Evolutionary conservation across 2,113 vertebrate species (phyloP).

Genomic region (Saiga tatarica): DNA sequence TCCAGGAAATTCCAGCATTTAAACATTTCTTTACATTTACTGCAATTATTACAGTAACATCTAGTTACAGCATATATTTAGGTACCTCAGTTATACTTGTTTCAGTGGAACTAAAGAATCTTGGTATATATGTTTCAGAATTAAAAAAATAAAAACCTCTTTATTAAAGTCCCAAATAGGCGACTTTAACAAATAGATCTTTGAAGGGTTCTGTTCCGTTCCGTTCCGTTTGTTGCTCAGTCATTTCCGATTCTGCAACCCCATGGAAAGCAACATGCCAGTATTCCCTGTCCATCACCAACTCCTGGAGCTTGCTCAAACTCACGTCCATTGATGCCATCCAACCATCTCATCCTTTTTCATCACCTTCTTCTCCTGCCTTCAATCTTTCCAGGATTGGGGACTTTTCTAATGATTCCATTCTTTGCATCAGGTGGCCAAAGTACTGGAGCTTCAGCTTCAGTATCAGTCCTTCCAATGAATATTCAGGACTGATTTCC

Average conservation of each 20-base stretch:
- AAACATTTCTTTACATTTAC: not conserved
- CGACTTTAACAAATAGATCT: not conserved
- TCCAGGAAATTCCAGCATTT: not conserved
- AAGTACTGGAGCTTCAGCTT: not conserved
- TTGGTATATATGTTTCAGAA: not conserved
- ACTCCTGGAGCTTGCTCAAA: not conserved
- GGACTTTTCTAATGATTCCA: not conserved
- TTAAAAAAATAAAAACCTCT: not conserved
- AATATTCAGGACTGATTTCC: not conserved
- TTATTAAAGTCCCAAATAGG: not conserved
- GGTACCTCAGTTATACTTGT: not conserved
- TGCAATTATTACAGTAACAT: not conserved
- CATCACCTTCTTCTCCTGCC: not conserved
- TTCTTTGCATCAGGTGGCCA: not conserved
- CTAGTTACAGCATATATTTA: not conserved
- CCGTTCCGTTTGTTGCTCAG: not conserved
- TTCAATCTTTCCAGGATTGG: not conserved
- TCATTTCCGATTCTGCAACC: not conserved
- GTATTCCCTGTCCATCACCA: not conserved
- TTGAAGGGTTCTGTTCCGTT: not conserved
- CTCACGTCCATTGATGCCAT: not conserved
- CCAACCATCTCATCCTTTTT: not conserved
- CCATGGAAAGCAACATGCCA: not conserved
- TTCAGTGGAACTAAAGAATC: constrained; percentile 1
- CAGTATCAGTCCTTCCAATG: not conserved